Base-by-base conservation (phyloP, 2,888 invertebrate genomes). In the Merodon equestris region DNA sequence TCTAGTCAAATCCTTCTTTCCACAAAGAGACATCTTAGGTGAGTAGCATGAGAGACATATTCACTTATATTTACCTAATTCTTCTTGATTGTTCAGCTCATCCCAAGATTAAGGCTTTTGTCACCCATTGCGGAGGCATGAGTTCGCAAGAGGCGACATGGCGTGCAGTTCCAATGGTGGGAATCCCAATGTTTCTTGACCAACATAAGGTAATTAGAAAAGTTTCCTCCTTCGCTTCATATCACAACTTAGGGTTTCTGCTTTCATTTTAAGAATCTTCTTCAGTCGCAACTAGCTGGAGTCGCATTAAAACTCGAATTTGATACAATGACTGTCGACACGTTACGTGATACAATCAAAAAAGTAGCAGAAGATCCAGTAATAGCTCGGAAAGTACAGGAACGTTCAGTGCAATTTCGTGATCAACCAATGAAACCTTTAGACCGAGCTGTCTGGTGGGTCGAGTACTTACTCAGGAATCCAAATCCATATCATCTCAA, bases 381-480 rank as follows among this genome's bases (percentile, higher is more conserved):
- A 51, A 82, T 81, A 44, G 13, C 42, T 0, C 44, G 70, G 18
- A 83, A 81, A 42, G 88, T 89, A 1, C 86, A 89, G 79, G 85
- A 85, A 72, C 84, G 90, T 13, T 90, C 90, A 1, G 84, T 83
- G 17, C 84, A 88, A 47, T 91, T 90, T 85, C 86, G 85, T 58
- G 91, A 91, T 83, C 89, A 91, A 0, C 90, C 90, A 0, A 84
- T 91, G 82, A 85, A 89, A 1, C 91, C 92, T 0, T 87, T 91
- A 14, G 90, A 90, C 12, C 91, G 90, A 13, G 89, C 93, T 2
- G 87, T 91, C 1, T 91, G 91, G 86, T 93, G 92, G 92, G 89
- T 91, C n/a, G 92, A 93, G 83, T 91, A 92, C 83, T 90, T 92
- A 0, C 89, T 91, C 0, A 86, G 89, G 7, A 90, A 91, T 13